Evolutionary conservation across 2,888 invertebrate species (phyloP), one percentile per base, ranked within the genome.

Genomic region (Automeris io): DNA sequence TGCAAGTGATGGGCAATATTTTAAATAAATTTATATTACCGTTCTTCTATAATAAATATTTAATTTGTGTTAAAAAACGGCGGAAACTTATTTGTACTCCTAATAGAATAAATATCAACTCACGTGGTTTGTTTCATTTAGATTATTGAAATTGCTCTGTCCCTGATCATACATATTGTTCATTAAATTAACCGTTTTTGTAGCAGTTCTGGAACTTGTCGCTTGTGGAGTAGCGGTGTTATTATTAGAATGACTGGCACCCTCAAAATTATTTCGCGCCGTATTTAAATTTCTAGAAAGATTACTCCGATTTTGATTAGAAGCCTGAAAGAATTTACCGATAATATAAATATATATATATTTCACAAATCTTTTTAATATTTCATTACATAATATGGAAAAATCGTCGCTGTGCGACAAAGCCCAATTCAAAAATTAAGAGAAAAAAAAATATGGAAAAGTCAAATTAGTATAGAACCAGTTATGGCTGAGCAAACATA

Each of bases 91-190:
- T n/a, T n/a, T n/a, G n/a, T n/a, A n/a, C n/a, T n/a, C n/a, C n/a
- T n/a, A n/a, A n/a, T n/a, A n/a, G n/a, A n/a, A n/a, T n/a, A n/a
- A n/a, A 13, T 13, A 32, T 34, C 8, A 13, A 68, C 78, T 69
- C 57, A 82, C 85, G 49, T 78, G 79, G 56, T 73, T 81, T 57
- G 61, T 78, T 23, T 85, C 86, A 62, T 81, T 83, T 24, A 79
- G 42, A 48, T 82, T 85, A 45, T 73, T 82, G 39, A 80, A 76
- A 54, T 69, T 71, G 25, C 76, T 74, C 49, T 83, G 85, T 31
- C 73, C 77, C 49, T 74, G 80, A 39, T 85, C 85, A 58, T 80
- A 85, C 85, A 86, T 85, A 42, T 86, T 85, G 65, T 82, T 85
- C 56, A 85, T 83, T 46, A 86, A 56, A 51, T 85, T 86, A 3